A percentile compares a stretch with the other conserved stretches of the same genome.
Conservation (phyloP, 2,113 vertebrate genomes). For the Leptocoma aspasia region DNA sequence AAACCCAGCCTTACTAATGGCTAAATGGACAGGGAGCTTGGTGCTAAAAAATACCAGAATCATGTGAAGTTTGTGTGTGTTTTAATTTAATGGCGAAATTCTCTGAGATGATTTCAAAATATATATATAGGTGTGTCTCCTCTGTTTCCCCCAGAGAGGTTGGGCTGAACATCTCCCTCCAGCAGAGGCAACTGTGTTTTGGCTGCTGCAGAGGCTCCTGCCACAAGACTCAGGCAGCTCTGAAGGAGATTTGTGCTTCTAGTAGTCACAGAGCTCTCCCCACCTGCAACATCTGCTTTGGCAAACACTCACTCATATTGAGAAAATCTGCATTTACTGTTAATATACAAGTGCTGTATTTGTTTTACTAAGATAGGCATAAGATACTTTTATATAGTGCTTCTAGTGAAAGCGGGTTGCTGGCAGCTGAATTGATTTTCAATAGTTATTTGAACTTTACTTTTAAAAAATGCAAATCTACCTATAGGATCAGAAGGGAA, state of each 20-base stretch:
- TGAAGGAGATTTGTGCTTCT: not conserved
- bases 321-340: not conserved
- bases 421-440: not conserved
- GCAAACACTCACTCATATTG: not conserved
- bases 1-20: not conserved
- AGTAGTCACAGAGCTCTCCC: not conserved
- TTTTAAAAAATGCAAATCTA: not conserved
- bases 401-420: not conserved
- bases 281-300: not conserved
- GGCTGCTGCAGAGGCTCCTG: not conserved
- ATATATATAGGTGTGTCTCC: not conserved
- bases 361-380: not conserved
- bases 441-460: not conserved
- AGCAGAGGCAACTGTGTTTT: rapidly evolving
- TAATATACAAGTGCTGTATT: not conserved
- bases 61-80: not conserved
- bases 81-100: not conserved
- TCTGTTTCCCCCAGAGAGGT: not conserved
- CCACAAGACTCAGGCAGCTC: not conserved
- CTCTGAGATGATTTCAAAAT: not conserved
- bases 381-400: not conserved
- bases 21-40: not conserved
- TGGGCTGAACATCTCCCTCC: not conserved
- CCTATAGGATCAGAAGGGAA: not conserved
- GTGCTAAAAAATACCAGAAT: not conserved